Conservation (phyloP, 2,888 invertebrate genomes). For the Andrena dorsata region DNA sequence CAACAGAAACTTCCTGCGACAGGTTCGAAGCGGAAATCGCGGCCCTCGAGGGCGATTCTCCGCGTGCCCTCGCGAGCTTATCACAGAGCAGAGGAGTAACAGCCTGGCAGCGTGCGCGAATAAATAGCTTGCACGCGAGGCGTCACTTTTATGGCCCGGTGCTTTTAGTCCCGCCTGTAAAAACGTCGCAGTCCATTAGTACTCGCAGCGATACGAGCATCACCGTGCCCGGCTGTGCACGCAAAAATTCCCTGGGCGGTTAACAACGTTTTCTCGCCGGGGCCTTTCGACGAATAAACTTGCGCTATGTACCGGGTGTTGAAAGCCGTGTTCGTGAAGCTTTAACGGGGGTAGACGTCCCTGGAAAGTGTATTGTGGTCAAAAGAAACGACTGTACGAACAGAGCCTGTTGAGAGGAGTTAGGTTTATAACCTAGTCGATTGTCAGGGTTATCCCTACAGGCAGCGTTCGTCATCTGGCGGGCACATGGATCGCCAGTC, state of each 20-base stretch:
- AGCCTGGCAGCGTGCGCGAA: constrained; percentile 51
- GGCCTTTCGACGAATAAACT: constrained; percentile 36
- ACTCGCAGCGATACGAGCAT: constrained; percentile 63
- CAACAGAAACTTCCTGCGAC: background rate
- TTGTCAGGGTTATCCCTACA: no score
- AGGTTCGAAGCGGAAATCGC: constrained; percentile 33
- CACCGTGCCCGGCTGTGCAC: constrained; percentile 49
- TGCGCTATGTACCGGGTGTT: constrained; percentile 22
- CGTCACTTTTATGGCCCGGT: constrained; percentile 72
- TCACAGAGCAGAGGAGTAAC: constrained; percentile 37
- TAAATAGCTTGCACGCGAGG: constrained; percentile 72
- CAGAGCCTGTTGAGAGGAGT: no score
- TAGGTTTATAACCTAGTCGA: no score
- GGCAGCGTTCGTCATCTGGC: no score
- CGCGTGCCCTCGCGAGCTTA: constrained; percentile 38
- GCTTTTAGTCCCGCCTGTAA: constrained; percentile 75
- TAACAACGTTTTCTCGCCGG: constrained; percentile 38
- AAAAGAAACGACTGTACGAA: no score
- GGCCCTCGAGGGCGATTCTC: background rate
- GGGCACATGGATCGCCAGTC: no score
- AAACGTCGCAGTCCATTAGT: constrained; percentile 76
- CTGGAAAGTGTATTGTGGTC: no score
- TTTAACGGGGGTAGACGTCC: no score
- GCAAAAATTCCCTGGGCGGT: constrained; percentile 62
- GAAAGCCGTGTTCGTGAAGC: background rate